Conservation (phyloP, 1,140 invertebrate genomes). For the Bombyx mandarina region DNA sequence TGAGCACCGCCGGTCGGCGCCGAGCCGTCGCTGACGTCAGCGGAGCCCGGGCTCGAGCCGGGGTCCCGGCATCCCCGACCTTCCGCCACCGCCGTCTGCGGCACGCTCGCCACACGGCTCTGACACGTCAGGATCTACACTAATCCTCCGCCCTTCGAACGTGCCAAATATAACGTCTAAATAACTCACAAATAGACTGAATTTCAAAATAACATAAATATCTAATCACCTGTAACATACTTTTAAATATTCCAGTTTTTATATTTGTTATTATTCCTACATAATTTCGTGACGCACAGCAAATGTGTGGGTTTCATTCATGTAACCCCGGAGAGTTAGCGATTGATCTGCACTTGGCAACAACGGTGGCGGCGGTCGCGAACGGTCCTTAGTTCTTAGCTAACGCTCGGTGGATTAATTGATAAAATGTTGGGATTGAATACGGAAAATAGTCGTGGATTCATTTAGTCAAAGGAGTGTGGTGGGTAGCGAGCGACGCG, state of each 20-base stretch:
- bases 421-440: conserved; percentile 43
- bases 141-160: conserved; percentile 41
- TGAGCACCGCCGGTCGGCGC: conserved; percentile 50
- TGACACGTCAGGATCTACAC: conserved; percentile 47
- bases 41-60: conserved; percentile 56
- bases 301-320: conserved; percentile 61
- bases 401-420: conserved; percentile 42
- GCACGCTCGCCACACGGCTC: conserved; percentile 41
- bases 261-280: neutral
- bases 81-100: conserved; percentile 49
- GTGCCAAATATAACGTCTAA: conserved; percentile 38
- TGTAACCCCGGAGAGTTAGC: conserved; percentile 47
- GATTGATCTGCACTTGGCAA: conserved; percentile 56
- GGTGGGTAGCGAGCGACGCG: conserved; percentile 40
- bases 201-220: conserved; percentile 5
- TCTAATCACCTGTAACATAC: neutral
- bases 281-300: conserved; percentile 15
- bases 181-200: conserved; percentile 1
- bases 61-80: conserved; percentile 54
- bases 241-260: too few species aligned
- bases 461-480: conserved; percentile 60
- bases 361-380: conserved; percentile 33
- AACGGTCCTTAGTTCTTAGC: conserved; percentile 31
- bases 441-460: conserved; percentile 51
- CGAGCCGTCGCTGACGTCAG: conserved; percentile 64